Base-by-base conservation (phyloP, 2,113 vertebrate genomes). In the Takifugu bimaculatus region DNA sequence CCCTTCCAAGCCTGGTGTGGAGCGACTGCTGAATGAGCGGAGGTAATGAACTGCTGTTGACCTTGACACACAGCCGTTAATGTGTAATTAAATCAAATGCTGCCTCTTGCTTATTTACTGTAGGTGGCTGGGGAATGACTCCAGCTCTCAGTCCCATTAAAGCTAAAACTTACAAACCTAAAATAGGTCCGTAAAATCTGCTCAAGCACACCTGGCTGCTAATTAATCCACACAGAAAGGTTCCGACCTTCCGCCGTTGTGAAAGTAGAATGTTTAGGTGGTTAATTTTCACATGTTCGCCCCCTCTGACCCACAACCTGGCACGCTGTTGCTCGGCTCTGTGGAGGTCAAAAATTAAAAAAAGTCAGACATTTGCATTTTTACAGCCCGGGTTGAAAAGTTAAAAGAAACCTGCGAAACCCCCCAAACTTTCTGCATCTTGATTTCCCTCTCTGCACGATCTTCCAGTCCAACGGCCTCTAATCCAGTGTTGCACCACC, bases 1-100 rank as follows among this genome's bases (percentile, higher is more conserved):
- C 48, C 1, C 20, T 65, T 69, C 35, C 42, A 29, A 58, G 35
- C 32, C 26, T 49, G 6, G 54, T 51, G 50, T 50, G 63, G 54
- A 79, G 65, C 50, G n/a, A 74, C 50, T 65, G 56, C 74, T 73
- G 55, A 77, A 68, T 55, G 3, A 64, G 60, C 58, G 28, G 0
- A 43, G 28, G 26, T 65, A 75, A 76, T 69, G 29, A 61, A 70
- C 67, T 60, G 39, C 63, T n/a, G 58, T 43, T 76, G 60, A 77
- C 69, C 78, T 72, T 67, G 42, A 84, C 56, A 50, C 27, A 49
- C 47, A n/a, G 20, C 58, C 48, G 60, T 60, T 63, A 42, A 2
- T 50, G 50, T 20, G 10, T 62, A 61, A 79, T 66, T 59, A 26
- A 53, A 74, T 68, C 45, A 73, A 66, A 63, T 32, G 10, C 50